These are phyloP conservation scores for Paracanthobrama guichenoti DNA, from an alignment of 2,113 vertebrate species.

Conservation along the genomic window DNA sequence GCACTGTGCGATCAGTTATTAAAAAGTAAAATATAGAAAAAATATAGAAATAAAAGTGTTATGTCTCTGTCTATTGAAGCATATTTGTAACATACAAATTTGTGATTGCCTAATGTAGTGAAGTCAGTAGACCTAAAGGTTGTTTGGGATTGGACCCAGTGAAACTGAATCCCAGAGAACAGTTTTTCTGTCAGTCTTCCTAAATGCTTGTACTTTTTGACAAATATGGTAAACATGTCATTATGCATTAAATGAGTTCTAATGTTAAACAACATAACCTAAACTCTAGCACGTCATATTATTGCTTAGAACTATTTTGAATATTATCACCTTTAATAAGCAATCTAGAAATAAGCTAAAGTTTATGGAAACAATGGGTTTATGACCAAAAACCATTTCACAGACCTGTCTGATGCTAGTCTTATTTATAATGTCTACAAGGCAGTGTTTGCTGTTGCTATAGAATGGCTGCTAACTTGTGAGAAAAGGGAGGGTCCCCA, in stretches of 20 bases:
- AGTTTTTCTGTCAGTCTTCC: no score
- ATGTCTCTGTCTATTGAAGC: not conserved
- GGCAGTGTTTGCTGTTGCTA: constrained; percentile 73
- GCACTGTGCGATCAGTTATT: no score
- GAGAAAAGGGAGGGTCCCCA: constrained; percentile 66
- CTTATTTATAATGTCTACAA: constrained; percentile 79
- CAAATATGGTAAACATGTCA: no score
- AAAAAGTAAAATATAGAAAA: not conserved
- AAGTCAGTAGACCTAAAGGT: not conserved
- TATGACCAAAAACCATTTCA: constrained; percentile 59
- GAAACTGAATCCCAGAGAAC: no score
- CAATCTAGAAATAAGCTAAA: no score
- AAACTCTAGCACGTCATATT: no score
- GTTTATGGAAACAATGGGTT: no score
- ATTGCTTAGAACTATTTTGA: no score
- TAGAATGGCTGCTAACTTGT: constrained; percentile 70
- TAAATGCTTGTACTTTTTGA: no score
- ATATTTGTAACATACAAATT: not conserved
- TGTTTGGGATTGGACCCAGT: not conserved
- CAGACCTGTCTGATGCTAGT: constrained; percentile 75
- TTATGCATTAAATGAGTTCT: no score
- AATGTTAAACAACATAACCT: no score
- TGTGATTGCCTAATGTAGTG: not conserved
- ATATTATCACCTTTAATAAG: no score
- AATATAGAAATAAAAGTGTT: not conserved